Evolutionary conservation across 2,797 vertebrate species (phyloP).

Genomic region (Lemur catta): DNA sequence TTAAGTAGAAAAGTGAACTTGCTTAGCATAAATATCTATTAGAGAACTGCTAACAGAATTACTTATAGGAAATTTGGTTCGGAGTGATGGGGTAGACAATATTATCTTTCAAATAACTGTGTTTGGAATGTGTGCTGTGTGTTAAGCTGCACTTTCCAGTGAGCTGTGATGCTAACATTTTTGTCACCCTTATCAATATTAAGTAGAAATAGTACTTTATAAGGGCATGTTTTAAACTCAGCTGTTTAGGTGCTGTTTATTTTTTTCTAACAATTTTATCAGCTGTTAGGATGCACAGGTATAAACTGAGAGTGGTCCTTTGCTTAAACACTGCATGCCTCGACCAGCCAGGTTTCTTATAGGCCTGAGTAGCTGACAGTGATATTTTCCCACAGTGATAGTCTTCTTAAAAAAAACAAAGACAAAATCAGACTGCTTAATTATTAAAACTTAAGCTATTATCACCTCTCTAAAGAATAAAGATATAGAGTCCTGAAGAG

Average conservation of each 20-base stretch:
- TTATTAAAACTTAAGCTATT: background rate
- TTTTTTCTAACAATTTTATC: background rate
- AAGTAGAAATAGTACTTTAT: background rate
- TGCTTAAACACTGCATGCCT: background rate
- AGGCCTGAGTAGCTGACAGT: background rate
- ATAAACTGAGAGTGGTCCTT: background rate
- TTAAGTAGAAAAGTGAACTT: constrained; percentile 63
- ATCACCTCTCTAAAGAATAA: background rate
- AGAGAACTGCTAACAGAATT: constrained; percentile 21
- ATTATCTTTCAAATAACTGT: constrained; percentile 33
- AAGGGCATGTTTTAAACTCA: background rate
- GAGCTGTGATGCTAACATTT: constrained; percentile 13
- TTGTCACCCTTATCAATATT: background rate
- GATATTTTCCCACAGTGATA: background rate
- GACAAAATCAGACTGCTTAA: background rate
- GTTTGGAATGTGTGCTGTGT: background rate
- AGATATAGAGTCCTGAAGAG: background rate
- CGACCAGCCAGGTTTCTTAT: background rate
- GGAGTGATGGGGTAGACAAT: background rate
- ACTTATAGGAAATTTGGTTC: constrained; percentile 58
- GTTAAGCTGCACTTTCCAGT: constrained; percentile 34
- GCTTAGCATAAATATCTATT: constrained; percentile 51
- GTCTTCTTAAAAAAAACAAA: background rate
- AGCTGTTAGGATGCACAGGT: background rate
- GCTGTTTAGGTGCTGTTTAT: background rate